Evolutionary conservation across 1,140 invertebrate species (phyloP).

Genomic region (Solen grandis): DNA sequence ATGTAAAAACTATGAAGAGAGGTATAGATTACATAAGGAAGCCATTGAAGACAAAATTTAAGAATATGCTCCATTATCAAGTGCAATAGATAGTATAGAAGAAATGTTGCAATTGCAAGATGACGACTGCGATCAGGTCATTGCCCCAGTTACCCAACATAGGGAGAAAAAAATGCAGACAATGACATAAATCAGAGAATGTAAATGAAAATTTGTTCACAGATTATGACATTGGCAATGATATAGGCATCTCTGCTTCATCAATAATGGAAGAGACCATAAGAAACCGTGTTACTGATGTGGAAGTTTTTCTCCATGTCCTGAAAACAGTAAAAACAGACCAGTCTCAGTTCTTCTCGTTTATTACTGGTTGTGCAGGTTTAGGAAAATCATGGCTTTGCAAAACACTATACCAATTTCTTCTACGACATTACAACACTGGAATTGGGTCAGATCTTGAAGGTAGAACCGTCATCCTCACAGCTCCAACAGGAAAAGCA

Average conservation of each 20-base stretch:
- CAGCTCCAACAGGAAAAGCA: no score
- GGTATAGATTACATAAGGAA: background rate
- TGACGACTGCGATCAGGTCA: background rate
- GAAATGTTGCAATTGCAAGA: conserved; percentile 24
- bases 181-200: conserved; percentile 11
- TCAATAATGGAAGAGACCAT: background rate
- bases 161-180: conserved; percentile 1
- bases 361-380: conserved; percentile 55
- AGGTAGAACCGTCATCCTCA: conserved; percentile 21
- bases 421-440: conserved; percentile 51
- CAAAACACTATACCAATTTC: conserved; percentile 48
- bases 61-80: background rate
- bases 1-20: conserved; percentile 3
- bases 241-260: conserved; percentile 7
- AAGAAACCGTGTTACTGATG: conserved; percentile 25
- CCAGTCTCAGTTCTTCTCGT: conserved; percentile 19
- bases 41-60: background rate
- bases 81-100: conserved; percentile 23
- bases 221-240: conserved; percentile 14
- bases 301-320: conserved; percentile 15
- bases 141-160: conserved; percentile 26
- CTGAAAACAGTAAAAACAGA: conserved; percentile 19
- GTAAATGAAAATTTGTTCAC: conserved; percentile 5
- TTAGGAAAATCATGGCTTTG: conserved; percentile 51
- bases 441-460: conserved; percentile 44